Percentiles rank a stretch among this genome's conserved stretches.
phyloP scores from a whole-genome alignment of 2,797 vertebrate species.

The Alfaro cultratus region DNA sequence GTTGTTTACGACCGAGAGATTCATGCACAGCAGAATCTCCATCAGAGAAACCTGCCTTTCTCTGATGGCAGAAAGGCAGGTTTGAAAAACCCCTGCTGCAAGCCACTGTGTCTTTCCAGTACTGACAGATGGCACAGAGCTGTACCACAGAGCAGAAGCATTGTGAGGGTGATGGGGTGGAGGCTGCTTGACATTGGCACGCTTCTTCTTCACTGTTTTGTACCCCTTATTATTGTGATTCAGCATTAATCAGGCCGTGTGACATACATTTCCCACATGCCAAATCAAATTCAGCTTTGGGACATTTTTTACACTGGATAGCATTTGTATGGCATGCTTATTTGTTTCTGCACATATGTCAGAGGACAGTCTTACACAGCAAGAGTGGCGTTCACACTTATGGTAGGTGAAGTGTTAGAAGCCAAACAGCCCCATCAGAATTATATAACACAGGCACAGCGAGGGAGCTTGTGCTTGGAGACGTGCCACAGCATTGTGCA shows the following conservation, averaged over 20 bases:
- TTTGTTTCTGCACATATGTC: slow-evolving; percentile 39
- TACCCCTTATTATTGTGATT: slow-evolving; percentile 56
- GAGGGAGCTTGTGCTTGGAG: slow-evolving; percentile 69
- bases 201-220: slow-evolving; percentile 26
- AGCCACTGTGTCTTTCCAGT: slow-evolving; percentile 73
- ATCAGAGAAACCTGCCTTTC: too few relatives aligned
- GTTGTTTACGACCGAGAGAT: slow-evolving; percentile 62
- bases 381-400: slow-evolving; percentile 49
- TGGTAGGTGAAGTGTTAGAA: slow-evolving; percentile 57
- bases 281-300: slow-evolving; percentile 28
- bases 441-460: slow-evolving; percentile 73
- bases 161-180: slow-evolving; percentile 42
- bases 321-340: slow-evolving; percentile 17
- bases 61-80: slow-evolving; percentile 72
- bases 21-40: slow-evolving; percentile 68
- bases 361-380: slow-evolving; percentile 22
- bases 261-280: slow-evolving; percentile 28
- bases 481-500: slow-evolving; percentile 72
- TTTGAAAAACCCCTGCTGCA: slow-evolving; percentile 68
- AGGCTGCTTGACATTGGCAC: slow-evolving; percentile 38
- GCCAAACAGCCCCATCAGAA: slow-evolving; percentile 61
- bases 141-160: slow-evolving; percentile 54
- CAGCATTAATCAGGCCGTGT: slow-evolving; percentile 60
- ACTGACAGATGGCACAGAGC: slow-evolving; percentile 78
- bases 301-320: slow-evolving; percentile 17